Evolutionary conservation across 2,888 invertebrate species (phyloP), one percentile per base, ranked within the genome.

Genomic region (Amblyteles armatorius): DNA sequence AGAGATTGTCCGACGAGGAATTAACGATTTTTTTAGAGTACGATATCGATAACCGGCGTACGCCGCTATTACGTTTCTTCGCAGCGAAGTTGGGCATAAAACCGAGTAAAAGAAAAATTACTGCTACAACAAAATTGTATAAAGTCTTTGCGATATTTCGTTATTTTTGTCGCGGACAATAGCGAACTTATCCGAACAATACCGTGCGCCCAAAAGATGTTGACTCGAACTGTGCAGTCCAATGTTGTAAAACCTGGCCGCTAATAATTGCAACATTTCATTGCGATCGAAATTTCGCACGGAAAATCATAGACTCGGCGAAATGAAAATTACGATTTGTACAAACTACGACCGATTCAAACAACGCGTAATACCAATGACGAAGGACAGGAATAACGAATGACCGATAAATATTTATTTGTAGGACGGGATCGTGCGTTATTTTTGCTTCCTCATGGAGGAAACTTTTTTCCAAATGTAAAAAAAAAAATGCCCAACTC

Each of bases 391-490:
- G 22, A 60, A 60, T 60, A 60, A 60, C 60, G 26, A 60, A 60
- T 60, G 60, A 26, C 11, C 22, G 26, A 60, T 60, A 4, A 29
- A 60, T 60, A 63, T 63, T 63, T 63, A 63, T 63, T 63, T 63
- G 33, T 63, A 63, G 16, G 6, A 13, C 44, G 13, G 16, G 44
- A 33, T 33, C 6, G 29, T n/a, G 33, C 63, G 63, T 63, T 63
- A 29, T 63, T 33, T 29, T 63, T 29, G 33, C 29, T 63, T 33
- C 16, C 16, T n/a, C 22, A 57, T 16, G 11, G 6, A 29, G 63
- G 6, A 63, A 48, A 48, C 44, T 48, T 48, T 48, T 13, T 33
- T 63, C 63, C 2, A 29, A 63, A 63, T 29, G 29, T 48, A 50
- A 69, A 48, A 29, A 22, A n/a, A 48, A 50, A 50, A 48, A 11